Conservation (phyloP, 2,888 invertebrate genomes). For the Sinopyrophorus schimmeli region DNA sequence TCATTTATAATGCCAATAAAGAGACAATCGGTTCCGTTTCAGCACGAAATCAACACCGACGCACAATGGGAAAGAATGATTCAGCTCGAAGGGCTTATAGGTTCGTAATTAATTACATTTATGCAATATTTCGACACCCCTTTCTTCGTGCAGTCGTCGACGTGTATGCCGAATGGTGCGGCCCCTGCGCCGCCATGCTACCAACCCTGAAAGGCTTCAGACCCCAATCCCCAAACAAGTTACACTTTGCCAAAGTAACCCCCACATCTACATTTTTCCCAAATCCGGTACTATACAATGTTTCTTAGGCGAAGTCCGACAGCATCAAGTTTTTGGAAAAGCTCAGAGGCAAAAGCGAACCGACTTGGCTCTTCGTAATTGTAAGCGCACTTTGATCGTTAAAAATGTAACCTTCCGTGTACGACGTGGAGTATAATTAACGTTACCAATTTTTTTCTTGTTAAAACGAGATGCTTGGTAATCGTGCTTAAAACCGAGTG, state of each 20-base stretch:
- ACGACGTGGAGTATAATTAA: too few species aligned
- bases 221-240: conserved; percentile 79
- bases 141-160: conserved; percentile 84
- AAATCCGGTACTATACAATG: conserved; percentile 17
- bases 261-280: background rate
- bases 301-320: conserved; percentile 74
- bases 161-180: conserved; percentile 90
- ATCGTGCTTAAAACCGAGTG: too few species aligned
- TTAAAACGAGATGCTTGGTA: too few species aligned
- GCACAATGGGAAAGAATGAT: conserved; percentile 85
- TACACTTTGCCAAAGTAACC: conserved; percentile 75
- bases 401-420: too few species aligned
- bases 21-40: conserved; percentile 76
- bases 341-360: conserved; percentile 83
- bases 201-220: conserved; percentile 84
- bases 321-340: conserved; percentile 71
- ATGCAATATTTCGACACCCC: background rate
- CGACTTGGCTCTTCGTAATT: conserved; percentile 86
- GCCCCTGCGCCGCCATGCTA: conserved; percentile 84
- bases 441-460: too few species aligned
- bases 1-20: conserved; percentile 68
- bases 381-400: too few species aligned
- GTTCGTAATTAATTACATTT: conserved; percentile 55
- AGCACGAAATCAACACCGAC: conserved; percentile 77
- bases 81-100: conserved; percentile 73